Percentiles rank a stretch among this genome's conserved stretches.
Conservation (phyloP, 2,113 vertebrate genomes). For the Murina feae region DNA sequence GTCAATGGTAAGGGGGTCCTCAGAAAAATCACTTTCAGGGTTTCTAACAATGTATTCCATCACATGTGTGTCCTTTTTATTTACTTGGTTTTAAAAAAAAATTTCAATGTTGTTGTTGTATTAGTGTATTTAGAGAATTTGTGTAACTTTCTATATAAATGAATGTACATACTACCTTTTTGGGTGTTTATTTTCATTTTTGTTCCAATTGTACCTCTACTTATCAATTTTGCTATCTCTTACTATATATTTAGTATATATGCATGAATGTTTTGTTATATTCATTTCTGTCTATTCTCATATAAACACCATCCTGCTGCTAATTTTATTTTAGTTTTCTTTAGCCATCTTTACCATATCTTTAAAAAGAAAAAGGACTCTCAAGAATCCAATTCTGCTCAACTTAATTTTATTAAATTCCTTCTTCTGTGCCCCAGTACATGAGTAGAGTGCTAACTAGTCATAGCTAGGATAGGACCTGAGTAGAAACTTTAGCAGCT, state of each 20-base stretch:
- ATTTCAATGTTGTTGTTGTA: neutral
- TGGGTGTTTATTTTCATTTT: neutral
- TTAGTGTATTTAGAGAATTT: neutral
- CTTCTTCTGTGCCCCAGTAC: neutral
- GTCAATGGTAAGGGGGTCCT: neutral
- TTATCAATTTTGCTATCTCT: neutral
- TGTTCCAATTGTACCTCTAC: neutral
- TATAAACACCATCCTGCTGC: neutral
- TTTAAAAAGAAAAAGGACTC: neutral
- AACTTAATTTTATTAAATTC: neutral
- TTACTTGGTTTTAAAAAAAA: neutral
- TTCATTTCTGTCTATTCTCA: neutral
- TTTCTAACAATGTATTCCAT: neutral
- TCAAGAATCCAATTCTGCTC: neutral
- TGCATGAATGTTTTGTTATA: neutral
- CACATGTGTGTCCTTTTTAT: neutral
- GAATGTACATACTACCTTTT: neutral
- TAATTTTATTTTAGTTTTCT: neutral
- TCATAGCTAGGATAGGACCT: too few relatives aligned
- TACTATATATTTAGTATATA: neutral
- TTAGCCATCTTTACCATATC: neutral
- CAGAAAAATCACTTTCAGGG: neutral
- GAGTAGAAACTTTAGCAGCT: neutral
- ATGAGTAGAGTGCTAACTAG: fast-evolving
- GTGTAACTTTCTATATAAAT: neutral